phyloP scores from a whole-genome alignment of 2,113 vertebrate species.

The Oreochromis spilurus region DNA sequence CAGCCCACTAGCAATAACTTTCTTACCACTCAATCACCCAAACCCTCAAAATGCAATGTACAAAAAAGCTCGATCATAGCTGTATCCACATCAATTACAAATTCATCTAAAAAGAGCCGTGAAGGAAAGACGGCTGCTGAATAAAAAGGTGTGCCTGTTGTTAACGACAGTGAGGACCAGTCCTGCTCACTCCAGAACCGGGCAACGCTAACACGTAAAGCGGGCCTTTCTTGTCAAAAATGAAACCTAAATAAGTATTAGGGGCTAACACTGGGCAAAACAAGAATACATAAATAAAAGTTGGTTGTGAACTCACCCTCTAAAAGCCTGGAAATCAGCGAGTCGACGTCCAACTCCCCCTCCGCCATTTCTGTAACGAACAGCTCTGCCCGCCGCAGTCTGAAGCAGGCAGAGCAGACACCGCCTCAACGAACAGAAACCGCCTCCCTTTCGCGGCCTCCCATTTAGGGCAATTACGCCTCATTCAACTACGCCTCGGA shows the following conservation, averaged over 20 bases:
- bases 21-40: background rate
- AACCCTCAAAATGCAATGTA: background rate
- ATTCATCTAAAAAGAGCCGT: background rate
- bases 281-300: rapidly evolving
- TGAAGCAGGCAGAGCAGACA: conserved; percentile 31
- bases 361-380: conserved; percentile 87
- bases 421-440: conserved; percentile 36
- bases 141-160: conserved; percentile 10
- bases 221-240: background rate
- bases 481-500: background rate
- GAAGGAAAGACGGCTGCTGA: background rate
- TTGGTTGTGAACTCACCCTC: conserved; percentile 79
- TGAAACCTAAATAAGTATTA: rapidly evolving
- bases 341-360: conserved; percentile 96
- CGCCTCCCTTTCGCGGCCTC: conserved; percentile 23
- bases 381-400: conserved; percentile 42
- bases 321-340: conserved; percentile 91
- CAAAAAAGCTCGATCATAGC: background rate
- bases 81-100: background rate
- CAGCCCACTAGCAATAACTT: conserved; percentile 16
- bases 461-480: background rate
- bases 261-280: rapidly evolving
- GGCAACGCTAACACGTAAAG: background rate
- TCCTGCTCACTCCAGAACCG: background rate
- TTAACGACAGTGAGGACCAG: background rate